phyloP scores from a whole-genome alignment of 2,797 vertebrate genomes.

The Luscinia megarhynchos region DNA sequence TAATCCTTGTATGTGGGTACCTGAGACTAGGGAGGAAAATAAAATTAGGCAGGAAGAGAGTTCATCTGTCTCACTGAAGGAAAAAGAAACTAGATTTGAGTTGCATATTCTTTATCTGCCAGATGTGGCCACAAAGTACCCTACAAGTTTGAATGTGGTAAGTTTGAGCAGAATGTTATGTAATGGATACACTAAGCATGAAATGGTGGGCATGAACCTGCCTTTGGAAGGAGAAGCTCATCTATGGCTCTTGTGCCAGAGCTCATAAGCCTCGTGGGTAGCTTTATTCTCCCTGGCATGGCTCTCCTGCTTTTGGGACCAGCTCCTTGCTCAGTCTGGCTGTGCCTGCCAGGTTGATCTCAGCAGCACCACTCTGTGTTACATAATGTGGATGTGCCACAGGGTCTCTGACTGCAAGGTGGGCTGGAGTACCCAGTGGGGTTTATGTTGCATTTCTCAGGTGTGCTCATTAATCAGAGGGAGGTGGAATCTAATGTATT shows the following conservation, averaged over 20 bases:
- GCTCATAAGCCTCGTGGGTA: fast-evolving
- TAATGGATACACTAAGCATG: not conserved
- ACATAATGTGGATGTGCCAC: not conserved
- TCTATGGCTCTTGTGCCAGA: not conserved
- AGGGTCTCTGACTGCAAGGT: not conserved
- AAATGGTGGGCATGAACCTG: not conserved
- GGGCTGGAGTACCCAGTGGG: not conserved
- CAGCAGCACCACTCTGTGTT: fast-evolving
- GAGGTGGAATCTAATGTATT: not conserved
- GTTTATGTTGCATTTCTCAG: not conserved
- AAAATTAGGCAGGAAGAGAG: not conserved
- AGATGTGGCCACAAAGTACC: not conserved
- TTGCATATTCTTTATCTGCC: not conserved
- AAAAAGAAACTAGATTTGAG: not conserved
- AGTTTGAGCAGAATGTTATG: not conserved
- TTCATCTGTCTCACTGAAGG: not conserved
- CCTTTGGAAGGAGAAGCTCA: not conserved
- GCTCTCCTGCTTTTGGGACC: not conserved
- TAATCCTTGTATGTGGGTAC: not conserved
- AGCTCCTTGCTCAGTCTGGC: not conserved
- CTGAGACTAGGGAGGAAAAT: not conserved
- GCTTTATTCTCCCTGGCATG: not conserved
- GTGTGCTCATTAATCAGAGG: not conserved
- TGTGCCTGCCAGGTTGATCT: not conserved
- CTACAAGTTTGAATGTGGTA: not conserved